phyloP scores from a whole-genome alignment of 2,888 invertebrate genomes.

The Cantharis nigra region DNA sequence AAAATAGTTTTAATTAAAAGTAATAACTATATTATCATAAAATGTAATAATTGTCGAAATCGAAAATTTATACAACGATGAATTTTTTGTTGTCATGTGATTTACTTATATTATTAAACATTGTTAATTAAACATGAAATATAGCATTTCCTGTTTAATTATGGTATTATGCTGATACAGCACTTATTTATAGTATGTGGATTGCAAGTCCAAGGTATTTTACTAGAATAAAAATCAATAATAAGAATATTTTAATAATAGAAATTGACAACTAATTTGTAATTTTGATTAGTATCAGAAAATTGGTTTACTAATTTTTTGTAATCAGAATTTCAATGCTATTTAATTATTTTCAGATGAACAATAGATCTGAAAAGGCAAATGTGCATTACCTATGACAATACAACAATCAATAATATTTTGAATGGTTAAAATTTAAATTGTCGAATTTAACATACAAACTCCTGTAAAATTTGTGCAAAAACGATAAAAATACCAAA shows the following conservation, averaged over 20 bases:
- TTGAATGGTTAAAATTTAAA: too few species aligned
- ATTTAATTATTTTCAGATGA: too few species aligned
- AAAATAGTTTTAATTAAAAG: too few species aligned
- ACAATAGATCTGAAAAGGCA: too few species aligned
- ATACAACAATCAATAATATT: too few species aligned
- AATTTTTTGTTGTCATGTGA: not conserved
- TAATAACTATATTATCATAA: not conserved
- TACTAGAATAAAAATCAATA: not conserved
- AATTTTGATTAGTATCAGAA: not conserved
- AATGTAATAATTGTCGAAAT: not conserved
- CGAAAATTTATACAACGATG: not conserved
- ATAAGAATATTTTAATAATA: not conserved
- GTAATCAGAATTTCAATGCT: too few species aligned
- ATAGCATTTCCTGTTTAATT: constrained; percentile 1
- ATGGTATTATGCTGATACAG: not conserved
- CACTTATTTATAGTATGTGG: not conserved
- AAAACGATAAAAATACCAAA: too few species aligned
- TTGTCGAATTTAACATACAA: too few species aligned
- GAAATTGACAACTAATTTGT: not conserved
- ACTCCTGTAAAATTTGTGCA: too few species aligned
- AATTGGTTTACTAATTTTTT: too few species aligned
- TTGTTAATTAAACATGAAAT: constrained; percentile 1
- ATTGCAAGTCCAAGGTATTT: constrained; percentile 1
- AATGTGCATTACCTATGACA: too few species aligned
- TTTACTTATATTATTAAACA: not conserved